Base-by-base conservation (phyloP, 2,888 invertebrate species). In the Lumbricus terrestris region DNA sequence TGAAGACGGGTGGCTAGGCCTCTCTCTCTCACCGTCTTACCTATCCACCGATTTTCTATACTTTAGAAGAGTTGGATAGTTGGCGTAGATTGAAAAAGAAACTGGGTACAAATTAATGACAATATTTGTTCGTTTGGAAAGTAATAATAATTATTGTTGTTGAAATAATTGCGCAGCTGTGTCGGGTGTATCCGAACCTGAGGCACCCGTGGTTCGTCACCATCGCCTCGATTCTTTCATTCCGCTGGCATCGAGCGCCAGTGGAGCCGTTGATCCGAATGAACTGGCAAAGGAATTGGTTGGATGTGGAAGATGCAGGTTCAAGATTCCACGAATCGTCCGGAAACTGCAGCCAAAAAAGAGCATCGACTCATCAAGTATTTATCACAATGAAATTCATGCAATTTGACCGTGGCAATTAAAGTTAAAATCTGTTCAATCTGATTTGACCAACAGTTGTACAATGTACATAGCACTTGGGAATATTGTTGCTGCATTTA, bases 151-250 rank as follows among this genome's bases (percentile, higher is more conserved):
- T 29, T 5, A 69, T 47, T 42, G 40, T 40, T 38, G 33, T 29
- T 40, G 29, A n/a, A n/a, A 23, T 89, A 37, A 69, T 47, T 89
- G 47, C 34, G 4, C 82, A 89, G 88, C 88, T 92, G 92, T 89
- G 93, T 92, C 42, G 93, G 90, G n/a, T 33, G 29, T 47, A 34
- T 90, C 90, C 0, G 82, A 40, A 15, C 29, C 20, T 4, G 89
- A 89, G 0, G 90, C 13, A 23, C 89, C 89, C 13, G 91, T 92
- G 23, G 93, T 92, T 34, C 92, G 93, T 69, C 92, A 93, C 29
- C 93, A 92, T 89, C 92, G 94, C 15, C 92, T 94, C 13, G 93
- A 93, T 88, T 94, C 94, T 23, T 94, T 94, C 91, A 91, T 94
- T 69, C 94, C 94, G 20, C 90, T 91, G 69, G 93, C 91, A 20